Conservation (phyloP, 92 coral and sea anemone genomes). For the Porites lobata region DNA sequence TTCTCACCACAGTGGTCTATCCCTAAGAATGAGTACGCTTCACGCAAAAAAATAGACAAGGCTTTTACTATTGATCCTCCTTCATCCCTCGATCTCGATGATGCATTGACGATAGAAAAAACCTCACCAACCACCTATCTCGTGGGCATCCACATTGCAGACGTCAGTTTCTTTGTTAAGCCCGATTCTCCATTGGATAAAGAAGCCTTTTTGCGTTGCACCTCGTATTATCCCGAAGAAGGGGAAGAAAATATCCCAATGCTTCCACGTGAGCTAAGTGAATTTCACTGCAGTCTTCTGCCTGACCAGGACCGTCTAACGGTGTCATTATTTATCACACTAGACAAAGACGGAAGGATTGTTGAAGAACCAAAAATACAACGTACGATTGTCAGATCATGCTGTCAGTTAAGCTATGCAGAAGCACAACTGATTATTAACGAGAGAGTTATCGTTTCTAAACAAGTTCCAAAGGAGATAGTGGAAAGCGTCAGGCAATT, state of each 20-base stretch:
- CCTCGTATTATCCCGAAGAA: constrained; percentile 77
- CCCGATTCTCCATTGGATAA: constrained; percentile 75
- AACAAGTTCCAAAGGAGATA: constrained; percentile 21
- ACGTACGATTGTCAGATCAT: constrained; percentile 79
- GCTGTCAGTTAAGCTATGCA: constrained; percentile 74
- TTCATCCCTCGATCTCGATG: constrained; percentile 81
- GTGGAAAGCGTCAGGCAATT: constrained; percentile 40
- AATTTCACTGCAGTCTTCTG: constrained; percentile 80
- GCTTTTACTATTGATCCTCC: constrained; percentile 95
- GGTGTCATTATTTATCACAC: constrained; percentile 64
- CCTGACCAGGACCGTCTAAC: constrained; percentile 79
- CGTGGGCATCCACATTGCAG: constrained; percentile 93
- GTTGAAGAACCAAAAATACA: constrained; percentile 39
- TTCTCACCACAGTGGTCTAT: constrained; percentile 65
- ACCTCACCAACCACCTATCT: constrained; percentile 39
- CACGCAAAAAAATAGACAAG: constrained; percentile 43
- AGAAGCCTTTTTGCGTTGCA: constrained; percentile 85
- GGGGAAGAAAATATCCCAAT: constrained; percentile 71
- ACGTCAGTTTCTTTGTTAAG: constrained; percentile 87
- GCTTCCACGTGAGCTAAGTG: constrained; percentile 86
- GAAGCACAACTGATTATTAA: constrained; percentile 80
- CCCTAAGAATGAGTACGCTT: constrained; percentile 64
- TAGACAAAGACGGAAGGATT: constrained; percentile 61
- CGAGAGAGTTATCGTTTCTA: not conserved
- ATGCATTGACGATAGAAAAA: constrained; percentile 78